Conservation (phyloP, 2,888 invertebrate genomes). For the Mesopsocus fuscifrons region DNA sequence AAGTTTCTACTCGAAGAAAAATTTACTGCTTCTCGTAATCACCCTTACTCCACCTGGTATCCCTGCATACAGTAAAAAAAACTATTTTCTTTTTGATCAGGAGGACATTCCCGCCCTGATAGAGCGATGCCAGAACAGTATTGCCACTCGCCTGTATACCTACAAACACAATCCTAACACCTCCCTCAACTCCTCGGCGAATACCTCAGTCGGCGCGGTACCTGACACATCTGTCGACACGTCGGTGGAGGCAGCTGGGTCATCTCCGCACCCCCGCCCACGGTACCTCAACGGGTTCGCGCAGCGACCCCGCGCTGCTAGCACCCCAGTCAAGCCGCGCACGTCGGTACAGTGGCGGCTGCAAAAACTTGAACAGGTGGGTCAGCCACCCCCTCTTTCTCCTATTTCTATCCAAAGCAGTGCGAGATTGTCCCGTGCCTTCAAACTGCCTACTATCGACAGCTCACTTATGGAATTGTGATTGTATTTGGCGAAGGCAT, state of each 20-base stretch:
- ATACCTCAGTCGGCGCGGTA: neutral
- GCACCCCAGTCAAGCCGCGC: constrained; percentile 1
- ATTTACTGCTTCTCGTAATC: too few species aligned
- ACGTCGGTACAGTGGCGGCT: neutral
- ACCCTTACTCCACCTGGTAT: too few species aligned
- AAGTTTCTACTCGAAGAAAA: too few species aligned
- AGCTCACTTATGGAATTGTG: too few species aligned
- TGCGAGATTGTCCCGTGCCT: too few species aligned
- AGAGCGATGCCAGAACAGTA: neutral
- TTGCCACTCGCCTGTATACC: neutral
- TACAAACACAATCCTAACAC: neutral
- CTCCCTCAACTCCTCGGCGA: neutral
- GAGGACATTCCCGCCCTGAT: neutral
- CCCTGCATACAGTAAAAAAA: too few species aligned
- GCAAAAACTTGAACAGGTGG: neutral
- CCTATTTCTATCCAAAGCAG: too few species aligned
- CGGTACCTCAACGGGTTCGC: neutral
- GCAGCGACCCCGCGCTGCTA: neutral
- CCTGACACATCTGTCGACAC: neutral
- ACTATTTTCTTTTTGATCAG: too few species aligned
- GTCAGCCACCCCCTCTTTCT: constrained; percentile 1
- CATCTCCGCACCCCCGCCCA: neutral
- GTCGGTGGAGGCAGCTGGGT: neutral
- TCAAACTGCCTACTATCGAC: too few species aligned
- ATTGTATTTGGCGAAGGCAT: too few species aligned